phyloP scores from a whole-genome alignment of 2,797 vertebrate species.

The Alfaro cultratus region DNA sequence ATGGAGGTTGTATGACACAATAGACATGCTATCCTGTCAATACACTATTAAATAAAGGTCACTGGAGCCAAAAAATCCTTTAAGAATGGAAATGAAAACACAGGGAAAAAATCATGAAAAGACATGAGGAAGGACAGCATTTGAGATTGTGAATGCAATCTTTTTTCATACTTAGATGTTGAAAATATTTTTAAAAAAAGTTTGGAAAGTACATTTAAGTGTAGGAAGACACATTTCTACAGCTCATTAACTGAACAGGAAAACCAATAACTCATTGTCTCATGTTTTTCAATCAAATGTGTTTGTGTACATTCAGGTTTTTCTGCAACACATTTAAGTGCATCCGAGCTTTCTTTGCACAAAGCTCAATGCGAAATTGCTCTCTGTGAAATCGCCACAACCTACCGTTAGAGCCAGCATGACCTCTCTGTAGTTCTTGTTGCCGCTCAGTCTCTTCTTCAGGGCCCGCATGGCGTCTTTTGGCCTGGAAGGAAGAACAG shows the following conservation, averaged over 20 bases:
- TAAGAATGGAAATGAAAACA: no score
- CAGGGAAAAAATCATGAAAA: neutral
- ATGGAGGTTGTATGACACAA: neutral
- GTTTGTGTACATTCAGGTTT: neutral
- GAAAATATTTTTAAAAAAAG: neutral
- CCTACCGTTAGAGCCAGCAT: slow-evolving; percentile 96
- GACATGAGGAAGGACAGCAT: neutral
- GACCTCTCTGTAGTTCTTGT: slow-evolving; percentile 96
- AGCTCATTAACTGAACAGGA: neutral
- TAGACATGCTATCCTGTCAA: no score
- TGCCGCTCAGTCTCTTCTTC: slow-evolving; percentile 93
- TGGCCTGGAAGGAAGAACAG: slow-evolving; percentile 79
- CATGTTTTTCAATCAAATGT: neutral
- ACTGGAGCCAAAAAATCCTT: no score
- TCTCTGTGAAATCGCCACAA: neutral
- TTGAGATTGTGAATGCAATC: no score
- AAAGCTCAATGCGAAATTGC: neutral
- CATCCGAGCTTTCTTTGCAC: neutral
- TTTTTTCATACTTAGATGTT: neutral
- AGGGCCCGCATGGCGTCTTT: slow-evolving; percentile 94
- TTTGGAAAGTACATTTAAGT: no score
- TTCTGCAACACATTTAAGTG: neutral
- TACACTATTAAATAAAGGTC: no score
- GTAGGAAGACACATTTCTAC: neutral
- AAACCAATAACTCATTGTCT: neutral